Conservation (phyloP, 2,888 invertebrate genomes). For the Nemoura dubitans region DNA sequence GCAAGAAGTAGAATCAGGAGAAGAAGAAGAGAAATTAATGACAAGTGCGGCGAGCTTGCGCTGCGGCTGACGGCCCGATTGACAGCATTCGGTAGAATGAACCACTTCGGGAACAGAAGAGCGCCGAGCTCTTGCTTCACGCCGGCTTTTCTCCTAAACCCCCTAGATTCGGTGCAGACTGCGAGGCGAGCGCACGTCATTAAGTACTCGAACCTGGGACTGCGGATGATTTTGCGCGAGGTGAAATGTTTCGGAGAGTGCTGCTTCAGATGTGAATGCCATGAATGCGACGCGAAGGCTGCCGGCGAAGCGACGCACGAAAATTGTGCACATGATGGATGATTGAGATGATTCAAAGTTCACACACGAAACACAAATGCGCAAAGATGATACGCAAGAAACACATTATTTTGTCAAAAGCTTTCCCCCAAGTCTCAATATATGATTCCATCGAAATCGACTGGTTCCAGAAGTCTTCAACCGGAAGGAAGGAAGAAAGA, state of each 20-base stretch:
- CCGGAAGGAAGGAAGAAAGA: constrained; percentile 24
- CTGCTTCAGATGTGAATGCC: not conserved
- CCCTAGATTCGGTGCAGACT: not conserved
- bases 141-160: not conserved
- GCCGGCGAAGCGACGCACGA: not conserved
- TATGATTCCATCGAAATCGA: constrained; percentile 14
- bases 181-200: constrained; percentile 28
- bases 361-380: constrained; percentile 17
- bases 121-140: not conserved
- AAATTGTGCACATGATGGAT: not conserved
- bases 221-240: constrained; percentile 9
- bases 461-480: constrained; percentile 16
- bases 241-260: constrained; percentile 23
- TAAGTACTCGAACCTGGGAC: constrained; percentile 31
- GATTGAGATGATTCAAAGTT: constrained; percentile 20
- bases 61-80: constrained; percentile 21
- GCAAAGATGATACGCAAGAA: not conserved
- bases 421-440: not conserved
- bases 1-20: not conserved
- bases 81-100: not conserved
- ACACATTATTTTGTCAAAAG: constrained; percentile 32
- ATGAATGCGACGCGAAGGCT: not conserved
- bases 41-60: not conserved
- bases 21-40: constrained; percentile 18
- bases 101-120: constrained; percentile 29